phyloP scores from a whole-genome alignment of 2,888 invertebrate genomes.

The Papilio demoleus region DNA sequence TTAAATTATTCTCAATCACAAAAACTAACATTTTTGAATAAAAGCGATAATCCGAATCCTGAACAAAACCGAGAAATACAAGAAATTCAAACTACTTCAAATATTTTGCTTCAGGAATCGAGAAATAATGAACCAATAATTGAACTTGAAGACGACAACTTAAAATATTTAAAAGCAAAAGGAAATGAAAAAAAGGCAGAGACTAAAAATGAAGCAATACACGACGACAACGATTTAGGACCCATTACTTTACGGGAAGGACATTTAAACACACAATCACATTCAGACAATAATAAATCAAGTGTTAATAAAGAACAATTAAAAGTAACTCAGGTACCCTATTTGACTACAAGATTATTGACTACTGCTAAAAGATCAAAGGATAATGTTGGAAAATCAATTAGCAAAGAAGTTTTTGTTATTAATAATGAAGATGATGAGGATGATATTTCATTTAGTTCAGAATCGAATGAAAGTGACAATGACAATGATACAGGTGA shows the following conservation, averaged over 20 bases:
- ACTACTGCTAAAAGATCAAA: not conserved
- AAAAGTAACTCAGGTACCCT: not conserved
- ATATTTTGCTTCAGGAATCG: not conserved
- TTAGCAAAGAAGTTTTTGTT: not conserved
- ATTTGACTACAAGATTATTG: not conserved
- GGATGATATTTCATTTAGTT: conserved; percentile 7
- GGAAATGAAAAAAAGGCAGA: not conserved
- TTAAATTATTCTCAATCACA: conserved; percentile 13
- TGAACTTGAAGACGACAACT: not conserved
- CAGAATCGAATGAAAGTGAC: conserved; percentile 2
- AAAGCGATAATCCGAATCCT: conserved; percentile 2
- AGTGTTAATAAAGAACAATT: not conserved
- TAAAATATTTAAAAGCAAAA: not conserved
- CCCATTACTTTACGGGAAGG: not conserved
- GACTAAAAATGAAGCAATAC: not conserved
- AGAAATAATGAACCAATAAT: conserved; percentile 1
- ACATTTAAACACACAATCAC: not conserved
- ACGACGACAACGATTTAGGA: not conserved
- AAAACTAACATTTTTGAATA: not conserved
- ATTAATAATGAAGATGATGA: not conserved
- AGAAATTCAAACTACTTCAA: not conserved
- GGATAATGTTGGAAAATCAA: not conserved
- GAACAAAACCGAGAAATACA: not conserved
- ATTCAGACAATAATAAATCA: conserved; percentile 1
- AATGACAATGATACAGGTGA: not conserved